Percentiles rank a stretch among this genome's conserved stretches.
Evolutionary conservation across 2,888 invertebrate genomes (phyloP).

Genomic region (Drosophila falleni): DNA sequence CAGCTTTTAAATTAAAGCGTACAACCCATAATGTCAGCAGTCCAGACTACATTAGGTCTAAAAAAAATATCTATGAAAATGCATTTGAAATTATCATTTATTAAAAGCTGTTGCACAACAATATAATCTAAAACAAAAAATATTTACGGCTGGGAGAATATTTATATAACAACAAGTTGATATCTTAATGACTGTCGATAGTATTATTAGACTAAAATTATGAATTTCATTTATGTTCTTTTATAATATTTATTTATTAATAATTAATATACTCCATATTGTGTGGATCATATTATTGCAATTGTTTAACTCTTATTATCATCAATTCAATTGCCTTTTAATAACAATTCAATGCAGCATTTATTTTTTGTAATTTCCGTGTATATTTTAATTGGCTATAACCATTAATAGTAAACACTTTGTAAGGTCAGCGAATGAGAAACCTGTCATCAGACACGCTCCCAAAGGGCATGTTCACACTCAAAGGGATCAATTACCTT

Average conservation of each 20-base stretch:
- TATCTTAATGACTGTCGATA: not conserved
- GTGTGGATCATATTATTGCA: not conserved
- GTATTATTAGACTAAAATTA: not conserved
- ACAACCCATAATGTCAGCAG: not conserved
- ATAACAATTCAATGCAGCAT: not conserved
- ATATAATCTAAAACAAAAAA: not conserved
- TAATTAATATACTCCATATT: not conserved
- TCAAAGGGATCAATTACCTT: constrained; percentile 56
- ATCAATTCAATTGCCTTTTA: not conserved
- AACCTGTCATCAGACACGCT: constrained; percentile 15
- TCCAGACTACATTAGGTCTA: no score
- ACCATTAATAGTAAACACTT: not conserved
- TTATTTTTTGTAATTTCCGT: not conserved
- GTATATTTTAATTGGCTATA: not conserved
- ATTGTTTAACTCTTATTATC: not conserved
- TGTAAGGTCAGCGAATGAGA: constrained; percentile 14
- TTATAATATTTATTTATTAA: not conserved
- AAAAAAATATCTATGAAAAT: not conserved
- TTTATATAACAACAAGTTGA: not conserved
- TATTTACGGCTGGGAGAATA: not conserved
- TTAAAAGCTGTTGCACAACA: not conserved
- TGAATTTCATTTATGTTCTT: no score
- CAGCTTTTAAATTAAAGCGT: constrained; percentile 6
- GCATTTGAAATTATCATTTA: not conserved
- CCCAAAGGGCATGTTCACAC: constrained; percentile 51